These are phyloP conservation scores for Cerastis leucographa DNA, from an alignment of 2,888 invertebrate species.

Conservation along the genomic window DNA sequence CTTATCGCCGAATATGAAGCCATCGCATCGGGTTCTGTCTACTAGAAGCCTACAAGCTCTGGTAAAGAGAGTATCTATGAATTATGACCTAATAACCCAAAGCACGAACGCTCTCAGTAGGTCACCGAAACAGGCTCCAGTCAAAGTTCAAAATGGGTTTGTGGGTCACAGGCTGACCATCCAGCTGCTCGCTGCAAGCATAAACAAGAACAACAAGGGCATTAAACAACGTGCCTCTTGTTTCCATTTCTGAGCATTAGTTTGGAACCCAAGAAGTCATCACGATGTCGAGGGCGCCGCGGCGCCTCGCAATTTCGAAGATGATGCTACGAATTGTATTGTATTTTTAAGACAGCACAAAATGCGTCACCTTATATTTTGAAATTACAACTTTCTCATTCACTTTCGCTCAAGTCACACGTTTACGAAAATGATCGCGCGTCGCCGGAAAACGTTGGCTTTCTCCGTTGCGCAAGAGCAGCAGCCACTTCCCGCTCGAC, in stretches of 20 bases:
- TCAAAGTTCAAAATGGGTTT: neutral
- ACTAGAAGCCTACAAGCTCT: neutral
- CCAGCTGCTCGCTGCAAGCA: neutral
- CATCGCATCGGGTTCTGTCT: neutral
- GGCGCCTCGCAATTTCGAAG: slow-evolving; percentile 2
- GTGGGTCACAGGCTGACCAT: neutral
- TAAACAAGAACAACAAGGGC: neutral
- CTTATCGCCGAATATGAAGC: too few relatives aligned
- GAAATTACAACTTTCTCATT: slow-evolving; percentile 81
- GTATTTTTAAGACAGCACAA: slow-evolving; percentile 18
- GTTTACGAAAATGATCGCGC: slow-evolving; percentile 89
- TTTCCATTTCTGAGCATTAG: neutral
- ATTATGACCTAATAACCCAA: neutral
- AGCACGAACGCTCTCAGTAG: slow-evolving; percentile 20
- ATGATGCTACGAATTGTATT: slow-evolving; percentile 25
- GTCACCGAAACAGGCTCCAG: slow-evolving; percentile 10
- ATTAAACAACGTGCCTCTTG: neutral
- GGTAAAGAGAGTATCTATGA: neutral
- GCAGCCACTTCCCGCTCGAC: slow-evolving; percentile 83
- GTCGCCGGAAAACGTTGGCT: slow-evolving; percentile 87
- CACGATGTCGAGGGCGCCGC: neutral
- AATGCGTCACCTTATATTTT: slow-evolving; percentile 53
- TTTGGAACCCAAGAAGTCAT: neutral
- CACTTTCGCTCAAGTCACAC: slow-evolving; percentile 90
- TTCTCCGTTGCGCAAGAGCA: slow-evolving; percentile 88